Evolutionary conservation across 2,113 vertebrate genomes (phyloP).

Genomic region (Phrynocephalus versicolor): DNA sequence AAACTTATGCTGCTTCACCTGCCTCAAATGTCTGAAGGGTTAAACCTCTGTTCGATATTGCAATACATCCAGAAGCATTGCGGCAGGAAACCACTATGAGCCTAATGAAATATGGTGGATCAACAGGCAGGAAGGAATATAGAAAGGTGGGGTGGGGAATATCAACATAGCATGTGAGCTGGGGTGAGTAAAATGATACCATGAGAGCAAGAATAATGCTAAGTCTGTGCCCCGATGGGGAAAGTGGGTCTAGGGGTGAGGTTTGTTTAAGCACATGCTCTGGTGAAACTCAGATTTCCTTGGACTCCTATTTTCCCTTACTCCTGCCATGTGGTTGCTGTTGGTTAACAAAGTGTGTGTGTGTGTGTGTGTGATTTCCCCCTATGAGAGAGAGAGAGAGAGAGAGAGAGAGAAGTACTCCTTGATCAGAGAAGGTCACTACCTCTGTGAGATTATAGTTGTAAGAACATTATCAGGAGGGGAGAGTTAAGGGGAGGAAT

Average conservation of each 20-base stretch:
- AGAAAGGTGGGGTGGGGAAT: background rate
- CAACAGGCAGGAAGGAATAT: background rate
- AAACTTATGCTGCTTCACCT: no score
- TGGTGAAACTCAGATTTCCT: no score
- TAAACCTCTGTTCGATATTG: background rate
- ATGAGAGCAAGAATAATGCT: no score
- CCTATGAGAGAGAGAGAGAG: background rate
- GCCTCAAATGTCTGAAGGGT: background rate
- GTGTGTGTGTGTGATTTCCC: background rate
- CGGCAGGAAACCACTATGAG: background rate
- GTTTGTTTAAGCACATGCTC: background rate
- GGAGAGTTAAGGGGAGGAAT: background rate
- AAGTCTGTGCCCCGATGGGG: no score
- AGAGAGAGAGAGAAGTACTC: background rate
- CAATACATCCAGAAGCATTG: background rate
- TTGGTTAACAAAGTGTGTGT: constrained; percentile 21
- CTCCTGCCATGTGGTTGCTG: background rate
- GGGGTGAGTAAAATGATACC: background rate
- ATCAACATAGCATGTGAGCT: background rate
- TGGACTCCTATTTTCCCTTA: background rate
- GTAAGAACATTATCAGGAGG: constrained; percentile 5
- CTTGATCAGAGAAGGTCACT: constrained; percentile 31
- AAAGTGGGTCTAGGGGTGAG: no score
- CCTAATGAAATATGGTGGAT: background rate
- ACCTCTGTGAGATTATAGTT: constrained; percentile 41